A percentile compares a stretch with the other conserved stretches of the same genome.
Evolutionary conservation across 2,888 invertebrate genomes (phyloP).

Genomic region (Cephus pygmeus): DNA sequence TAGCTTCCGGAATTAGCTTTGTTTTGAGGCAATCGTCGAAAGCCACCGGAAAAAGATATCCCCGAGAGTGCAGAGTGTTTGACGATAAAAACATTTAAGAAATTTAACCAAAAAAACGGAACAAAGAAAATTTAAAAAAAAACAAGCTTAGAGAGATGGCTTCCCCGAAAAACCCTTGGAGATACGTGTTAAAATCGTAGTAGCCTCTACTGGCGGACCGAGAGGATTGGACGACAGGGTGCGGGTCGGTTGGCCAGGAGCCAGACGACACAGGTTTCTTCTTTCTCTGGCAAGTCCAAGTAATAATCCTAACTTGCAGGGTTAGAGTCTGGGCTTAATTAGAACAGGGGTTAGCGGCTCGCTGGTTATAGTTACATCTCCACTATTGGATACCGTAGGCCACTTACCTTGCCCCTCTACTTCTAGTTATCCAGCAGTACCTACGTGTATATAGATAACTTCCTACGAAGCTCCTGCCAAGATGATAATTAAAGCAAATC

Average conservation of each 20-base stretch:
- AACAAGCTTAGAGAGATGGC: background rate
- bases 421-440: background rate
- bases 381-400: conserved; percentile 44
- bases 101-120: background rate
- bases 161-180: background rate
- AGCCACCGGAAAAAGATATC: background rate
- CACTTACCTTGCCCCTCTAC: conserved; percentile 15
- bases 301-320: conserved; percentile 63
- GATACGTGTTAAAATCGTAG: conserved; percentile 42
- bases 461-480: background rate
- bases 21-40: background rate
- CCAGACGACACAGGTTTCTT: conserved; percentile 43
- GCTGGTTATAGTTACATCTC: conserved; percentile 48
- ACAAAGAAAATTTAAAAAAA: background rate
- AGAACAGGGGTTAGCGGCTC: conserved; percentile 57
- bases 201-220: conserved; percentile 38
- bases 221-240: conserved; percentile 24
- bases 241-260: conserved; percentile 47
- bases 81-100: background rate
- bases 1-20: background rate
- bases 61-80: background rate
- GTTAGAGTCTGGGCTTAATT: conserved; percentile 62
- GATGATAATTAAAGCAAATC: background rate
- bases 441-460: background rate
- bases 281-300: conserved; percentile 30